Evolutionary conservation across 2,888 invertebrate species (phyloP), one percentile per base, ranked within the genome.

Genomic region (Pterostichus niger): DNA sequence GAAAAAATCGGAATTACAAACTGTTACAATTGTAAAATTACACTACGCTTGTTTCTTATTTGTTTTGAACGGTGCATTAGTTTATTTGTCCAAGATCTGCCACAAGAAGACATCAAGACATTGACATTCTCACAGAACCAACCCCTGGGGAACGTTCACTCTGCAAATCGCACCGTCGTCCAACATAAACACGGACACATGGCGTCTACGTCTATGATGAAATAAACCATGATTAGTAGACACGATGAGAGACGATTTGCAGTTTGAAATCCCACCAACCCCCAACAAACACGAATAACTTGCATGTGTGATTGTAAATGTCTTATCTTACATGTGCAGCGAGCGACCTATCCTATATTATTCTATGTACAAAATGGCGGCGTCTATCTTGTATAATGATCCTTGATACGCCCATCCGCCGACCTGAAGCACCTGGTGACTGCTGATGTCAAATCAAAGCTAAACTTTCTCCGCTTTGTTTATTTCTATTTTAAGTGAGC

Each of bases 351-450:
- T 13, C 59, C 44, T 64, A 80, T 24, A 40, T 40, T 40, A 40
- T 40, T 40, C 68, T 80, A 80, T 80, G 31, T 80, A 80, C 80
- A 80, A 80, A 79, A 79, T 64, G 80, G 80, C 80, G 78, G 13
- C 35, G 15, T 15, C 49, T 79, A n/a, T 64, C 49, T 79, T 64
- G 49, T 79, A 79, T 35, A 49, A 54, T 40, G 40, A 40, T 40
- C 40, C 40, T 6, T 40, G 40, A 40, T 40, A 24, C 80, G 64
- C 80, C 80, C 52, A 61, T 40, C 44, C 80, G 64, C 80, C 80
- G 68, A 61, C 61, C 78, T 33, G 31, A 71, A 40, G 17, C 40
- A 35, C 52, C 76, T 80, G 61, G 64, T 61, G 61, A 59, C 61
- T 64, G 79, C 79, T 61, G 61, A 40, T 78, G 78, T 61, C 59